Base-by-base conservation (phyloP, 2,113 vertebrate genomes). In the Tachuris rubrigastra region DNA sequence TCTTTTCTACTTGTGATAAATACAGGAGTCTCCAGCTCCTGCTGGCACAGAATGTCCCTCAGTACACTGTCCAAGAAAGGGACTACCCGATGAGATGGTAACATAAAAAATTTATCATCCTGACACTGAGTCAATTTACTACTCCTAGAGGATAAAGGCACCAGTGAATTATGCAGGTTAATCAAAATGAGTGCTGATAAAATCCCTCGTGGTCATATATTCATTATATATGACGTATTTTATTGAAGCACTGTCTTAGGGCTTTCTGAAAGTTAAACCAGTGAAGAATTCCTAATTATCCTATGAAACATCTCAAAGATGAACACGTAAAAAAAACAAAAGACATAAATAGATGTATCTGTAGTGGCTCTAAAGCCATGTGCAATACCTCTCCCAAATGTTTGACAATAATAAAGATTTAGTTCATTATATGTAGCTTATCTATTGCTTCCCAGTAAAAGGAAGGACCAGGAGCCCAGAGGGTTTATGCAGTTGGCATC, bases 101-200 rank as follows among this genome's bases (percentile, higher is more conserved):
- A 46, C 42, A 79, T 72, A 76, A 90, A 93, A 93, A 76, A 74
- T 27, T 30, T 63, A 78, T 84, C 75, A 72, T 80, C 72, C 47
- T 90, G 90, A 91, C 78, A 71, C 31, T 27, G 65, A 91, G 47
- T 88, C 68, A 84, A 74, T 90, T 95, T 93, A 78, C 56, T 86
- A 3, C 68, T 85, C 85, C 85, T 93, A 20, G 87, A 94, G 79
- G 75, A 90, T 78, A 63, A 92, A 83, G 52, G 28, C 65, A 65
- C n/a, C 63, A 77, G 41, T 81, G 75, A 94, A 39, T 83, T 91
- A 86, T 60, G 72, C 65, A 81, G 59, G 56, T 90, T 94, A 95
- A 95, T 85, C 88, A 88, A 90, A 93, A 88, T 59, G 75, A 93
- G 79, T 91, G 87, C 68, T 94, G 83, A 86, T 94, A 95, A 95